Percentiles rank a stretch among this genome's conserved stretches.
phyloP scores from a whole-genome alignment of 1,140 invertebrate genomes.

The Tetramorium simillimum region DNA sequence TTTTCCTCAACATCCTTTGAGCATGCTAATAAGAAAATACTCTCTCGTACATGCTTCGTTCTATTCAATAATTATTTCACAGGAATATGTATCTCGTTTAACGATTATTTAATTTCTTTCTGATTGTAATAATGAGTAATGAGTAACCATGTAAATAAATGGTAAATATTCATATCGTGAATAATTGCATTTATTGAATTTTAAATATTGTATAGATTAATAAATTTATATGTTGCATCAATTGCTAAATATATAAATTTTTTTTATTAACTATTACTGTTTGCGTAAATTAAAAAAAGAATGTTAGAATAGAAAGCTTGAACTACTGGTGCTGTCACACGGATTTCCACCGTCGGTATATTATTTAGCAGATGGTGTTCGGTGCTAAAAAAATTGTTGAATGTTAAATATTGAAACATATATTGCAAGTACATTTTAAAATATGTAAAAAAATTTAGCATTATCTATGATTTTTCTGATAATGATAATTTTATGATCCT shows the following conservation, averaged over 20 bases:
- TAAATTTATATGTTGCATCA: not conserved
- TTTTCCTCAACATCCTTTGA: not conserved
- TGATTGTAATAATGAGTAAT: not conserved
- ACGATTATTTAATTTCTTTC: not conserved
- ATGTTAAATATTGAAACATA: not conserved
- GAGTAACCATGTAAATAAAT: not conserved
- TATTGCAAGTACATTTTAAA: not conserved
- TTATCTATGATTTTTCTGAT: constrained; percentile 24
- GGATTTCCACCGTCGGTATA: not conserved
- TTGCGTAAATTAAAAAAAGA: not conserved
- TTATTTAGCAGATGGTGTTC: not conserved
- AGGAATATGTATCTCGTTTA: not conserved
- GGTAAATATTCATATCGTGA: constrained; percentile 2
- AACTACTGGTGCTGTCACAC: not conserved
- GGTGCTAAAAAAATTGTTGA: not conserved
- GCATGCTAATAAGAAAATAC: not conserved
- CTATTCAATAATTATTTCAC: not conserved
- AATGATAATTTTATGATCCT: constrained; percentile 24
- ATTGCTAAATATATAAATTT: not conserved
- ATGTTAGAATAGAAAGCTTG: not conserved
- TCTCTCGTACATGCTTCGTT: not conserved
- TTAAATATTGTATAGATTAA: not conserved
- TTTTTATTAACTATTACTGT: not conserved
- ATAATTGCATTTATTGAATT: not conserved
- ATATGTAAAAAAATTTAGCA: not conserved